Percentiles rank a stretch among this genome's conserved stretches.
phyloP scores from a whole-genome alignment of 2,797 vertebrate species.

The Sciurus vulgaris region DNA sequence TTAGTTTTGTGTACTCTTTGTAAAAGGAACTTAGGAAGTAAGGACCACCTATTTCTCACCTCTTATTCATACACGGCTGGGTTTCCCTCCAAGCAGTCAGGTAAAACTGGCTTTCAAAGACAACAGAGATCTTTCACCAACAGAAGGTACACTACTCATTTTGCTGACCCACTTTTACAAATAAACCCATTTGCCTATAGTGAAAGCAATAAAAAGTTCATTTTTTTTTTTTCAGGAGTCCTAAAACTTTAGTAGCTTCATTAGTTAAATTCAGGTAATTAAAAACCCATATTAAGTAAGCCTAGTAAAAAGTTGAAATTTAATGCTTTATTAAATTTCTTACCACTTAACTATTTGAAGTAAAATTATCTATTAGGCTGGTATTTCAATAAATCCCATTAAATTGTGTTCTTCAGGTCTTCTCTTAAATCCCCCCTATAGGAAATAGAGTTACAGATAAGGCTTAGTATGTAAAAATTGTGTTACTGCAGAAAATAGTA shows the following conservation, averaged over 20 bases:
- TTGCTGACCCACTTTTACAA: not conserved
- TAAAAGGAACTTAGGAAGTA: conserved; percentile 55
- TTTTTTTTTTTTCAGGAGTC: conserved; percentile 28
- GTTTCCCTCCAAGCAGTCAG: conserved; percentile 14
- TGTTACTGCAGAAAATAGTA: conserved; percentile 37
- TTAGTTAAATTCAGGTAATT: conserved; percentile 49
- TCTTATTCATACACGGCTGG: not conserved
- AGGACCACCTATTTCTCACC: conserved; percentile 11
- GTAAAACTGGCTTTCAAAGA: conserved; percentile 41
- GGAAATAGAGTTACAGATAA: conserved; percentile 32
- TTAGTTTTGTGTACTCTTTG: conserved; percentile 22
- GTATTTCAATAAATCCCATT: conserved; percentile 58
- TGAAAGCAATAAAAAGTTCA: not conserved
- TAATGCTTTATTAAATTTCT: conserved; percentile 39
- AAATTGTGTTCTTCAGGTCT: conserved; percentile 21
- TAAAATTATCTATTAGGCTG: not conserved
- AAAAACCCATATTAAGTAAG: conserved; percentile 48
- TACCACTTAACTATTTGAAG: not conserved
- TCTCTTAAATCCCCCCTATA: not conserved
- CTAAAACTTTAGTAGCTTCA: not conserved
- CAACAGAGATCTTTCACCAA: not conserved
- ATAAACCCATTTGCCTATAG: not conserved
- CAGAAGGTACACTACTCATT: not conserved
- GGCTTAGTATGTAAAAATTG: not conserved
- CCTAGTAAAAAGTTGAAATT: conserved; percentile 31